Evolutionary conservation across 1,140 invertebrate species (phyloP).

Genomic region (Oreohelix idahoensis): DNA sequence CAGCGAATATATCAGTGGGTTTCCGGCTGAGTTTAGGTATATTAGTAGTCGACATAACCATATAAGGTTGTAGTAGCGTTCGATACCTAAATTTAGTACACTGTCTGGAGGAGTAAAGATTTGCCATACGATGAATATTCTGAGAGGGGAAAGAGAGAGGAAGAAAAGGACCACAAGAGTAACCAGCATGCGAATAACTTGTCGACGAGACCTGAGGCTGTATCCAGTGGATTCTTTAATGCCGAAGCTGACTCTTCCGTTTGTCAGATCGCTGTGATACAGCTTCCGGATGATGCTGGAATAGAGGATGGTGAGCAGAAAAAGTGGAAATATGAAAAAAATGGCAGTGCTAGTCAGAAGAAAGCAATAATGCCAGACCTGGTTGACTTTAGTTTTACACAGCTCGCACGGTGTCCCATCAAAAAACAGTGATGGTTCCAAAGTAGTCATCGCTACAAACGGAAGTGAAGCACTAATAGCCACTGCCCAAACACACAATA

Average conservation of each 20-base stretch:
- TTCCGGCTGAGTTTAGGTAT: slow-evolving; percentile 67
- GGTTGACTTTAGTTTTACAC: slow-evolving; percentile 48
- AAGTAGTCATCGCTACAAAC: slow-evolving; percentile 51
- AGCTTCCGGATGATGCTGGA: slow-evolving; percentile 46
- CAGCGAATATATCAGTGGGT: slow-evolving; percentile 67
- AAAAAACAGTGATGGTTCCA: slow-evolving; percentile 43
- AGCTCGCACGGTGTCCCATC: slow-evolving; percentile 49
- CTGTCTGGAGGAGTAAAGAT: slow-evolving; percentile 18
- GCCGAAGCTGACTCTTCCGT: not conserved
- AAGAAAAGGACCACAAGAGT: slow-evolving; percentile 92
- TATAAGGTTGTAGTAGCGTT: slow-evolving; percentile 88
- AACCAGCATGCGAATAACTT: slow-evolving; percentile 87
- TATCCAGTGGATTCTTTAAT: not conserved
- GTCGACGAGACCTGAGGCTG: slow-evolving; percentile 50
- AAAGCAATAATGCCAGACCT: slow-evolving; percentile 45
- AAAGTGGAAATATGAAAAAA: slow-evolving; percentile 51
- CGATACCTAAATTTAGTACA: slow-evolving; percentile 77
- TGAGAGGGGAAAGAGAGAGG: slow-evolving; percentile 88
- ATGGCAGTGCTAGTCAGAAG: slow-evolving; percentile 41
- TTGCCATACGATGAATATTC: slow-evolving; percentile 81
- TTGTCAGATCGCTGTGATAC: not conserved
- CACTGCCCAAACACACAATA: slow-evolving; percentile 45
- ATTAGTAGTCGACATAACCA: slow-evolving; percentile 80
- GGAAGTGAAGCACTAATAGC: slow-evolving; percentile 48
- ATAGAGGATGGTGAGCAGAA: slow-evolving; percentile 52